phyloP scores from a whole-genome alignment of 1,140 invertebrate species.

The Monomorium pharaonis region DNA sequence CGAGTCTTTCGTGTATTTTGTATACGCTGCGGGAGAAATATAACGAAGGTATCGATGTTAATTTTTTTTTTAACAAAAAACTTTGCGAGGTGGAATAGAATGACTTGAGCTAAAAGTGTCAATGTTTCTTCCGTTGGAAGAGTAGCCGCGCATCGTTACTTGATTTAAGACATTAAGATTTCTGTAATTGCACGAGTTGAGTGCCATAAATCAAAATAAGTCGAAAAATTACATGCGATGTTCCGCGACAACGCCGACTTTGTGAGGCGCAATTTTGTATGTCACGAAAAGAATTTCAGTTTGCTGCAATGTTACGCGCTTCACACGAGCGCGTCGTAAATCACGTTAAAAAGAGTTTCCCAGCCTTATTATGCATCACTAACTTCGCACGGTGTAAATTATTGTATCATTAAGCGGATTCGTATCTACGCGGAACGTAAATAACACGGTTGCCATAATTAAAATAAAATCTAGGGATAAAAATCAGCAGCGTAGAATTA shows the following conservation, averaged over 20 bases:
- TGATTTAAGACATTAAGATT: background rate
- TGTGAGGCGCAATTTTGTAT: constrained; percentile 4
- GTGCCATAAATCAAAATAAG: constrained; percentile 11
- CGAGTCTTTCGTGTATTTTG: background rate
- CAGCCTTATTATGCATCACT: constrained; percentile 45
- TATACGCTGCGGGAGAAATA: background rate
- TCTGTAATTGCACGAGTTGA: background rate
- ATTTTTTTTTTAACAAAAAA: background rate
- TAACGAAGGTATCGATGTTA: background rate
- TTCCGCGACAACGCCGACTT: background rate
- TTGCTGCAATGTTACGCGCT: constrained; percentile 3
- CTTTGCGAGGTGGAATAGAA: background rate
- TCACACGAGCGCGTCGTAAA: constrained; percentile 28
- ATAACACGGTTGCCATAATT: constrained; percentile 34
- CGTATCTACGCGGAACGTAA: constrained; percentile 7
- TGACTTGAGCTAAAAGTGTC: background rate
- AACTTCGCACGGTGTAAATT: constrained; percentile 24
- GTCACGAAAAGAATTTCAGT: constrained; percentile 43
- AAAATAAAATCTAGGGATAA: constrained; percentile 33
- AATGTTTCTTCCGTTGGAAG: background rate
- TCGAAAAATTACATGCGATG: background rate
- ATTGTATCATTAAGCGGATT: constrained; percentile 30
- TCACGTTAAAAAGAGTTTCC: constrained; percentile 37
- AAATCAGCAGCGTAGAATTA: constrained; percentile 51
- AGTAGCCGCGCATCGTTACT: background rate